These are phyloP conservation scores for Eremophila alpestris DNA, from an alignment of 2,797 vertebrate species.

Conservation along the genomic window DNA sequence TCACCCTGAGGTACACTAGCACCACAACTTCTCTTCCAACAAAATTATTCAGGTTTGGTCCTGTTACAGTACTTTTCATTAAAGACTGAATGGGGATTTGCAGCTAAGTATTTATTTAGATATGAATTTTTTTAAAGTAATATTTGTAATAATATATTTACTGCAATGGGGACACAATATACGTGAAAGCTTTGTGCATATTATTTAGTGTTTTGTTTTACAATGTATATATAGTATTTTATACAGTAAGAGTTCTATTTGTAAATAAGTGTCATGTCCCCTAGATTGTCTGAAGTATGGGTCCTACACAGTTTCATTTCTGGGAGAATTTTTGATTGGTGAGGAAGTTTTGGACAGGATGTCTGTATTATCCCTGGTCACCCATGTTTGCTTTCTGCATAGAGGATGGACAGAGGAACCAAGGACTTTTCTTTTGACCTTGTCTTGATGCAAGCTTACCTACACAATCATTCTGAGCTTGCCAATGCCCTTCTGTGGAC, in stretches of 20 bases:
- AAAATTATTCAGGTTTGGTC: background rate
- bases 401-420: background rate
- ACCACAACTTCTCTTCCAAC: background rate
- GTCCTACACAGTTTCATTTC: background rate
- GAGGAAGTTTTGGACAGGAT: background rate
- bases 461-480: background rate
- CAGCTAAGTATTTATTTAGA: background rate
- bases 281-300: background rate
- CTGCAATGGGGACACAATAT: background rate
- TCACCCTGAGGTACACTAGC: background rate
- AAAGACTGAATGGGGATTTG: background rate
- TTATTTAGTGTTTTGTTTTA: background rate
- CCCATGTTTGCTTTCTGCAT: rapidly evolving
- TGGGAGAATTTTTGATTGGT: background rate
- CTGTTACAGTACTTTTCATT: background rate
- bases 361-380: background rate
- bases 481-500: background rate
- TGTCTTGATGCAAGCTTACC: background rate
- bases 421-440: background rate
- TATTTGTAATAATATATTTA: background rate
- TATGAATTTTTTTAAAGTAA: background rate
- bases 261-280: background rate
- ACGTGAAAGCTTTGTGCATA: background rate
- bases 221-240: background rate
- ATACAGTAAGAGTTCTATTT: background rate